These are phyloP conservation scores for Plectropomus leopardus DNA, from an alignment of 2,113 vertebrate species.

Conservation along the genomic window DNA sequence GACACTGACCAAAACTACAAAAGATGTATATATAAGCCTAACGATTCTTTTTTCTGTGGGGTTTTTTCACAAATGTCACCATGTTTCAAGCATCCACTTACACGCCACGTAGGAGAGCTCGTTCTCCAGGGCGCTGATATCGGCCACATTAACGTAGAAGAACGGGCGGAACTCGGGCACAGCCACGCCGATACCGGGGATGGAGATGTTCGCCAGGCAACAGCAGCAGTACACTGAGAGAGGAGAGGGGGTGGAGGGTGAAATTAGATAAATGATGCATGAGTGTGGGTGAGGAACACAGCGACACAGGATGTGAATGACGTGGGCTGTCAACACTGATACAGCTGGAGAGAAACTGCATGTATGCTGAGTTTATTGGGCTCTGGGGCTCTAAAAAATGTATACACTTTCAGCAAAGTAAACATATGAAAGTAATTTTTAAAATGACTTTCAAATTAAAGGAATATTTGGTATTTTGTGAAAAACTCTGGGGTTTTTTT, in stretches of 20 bases:
- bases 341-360: constrained; percentile 18
- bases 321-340: not conserved
- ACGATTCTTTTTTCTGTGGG: not conserved
- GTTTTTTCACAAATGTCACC: not conserved
- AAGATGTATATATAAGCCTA: not conserved
- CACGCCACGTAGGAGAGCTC: constrained; percentile 96
- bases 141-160: constrained; percentile 96
- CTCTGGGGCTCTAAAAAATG: not conserved
- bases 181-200: constrained; percentile 90
- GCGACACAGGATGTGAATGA: constrained; percentile 1
- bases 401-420: not conserved
- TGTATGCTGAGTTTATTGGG: not conserved
- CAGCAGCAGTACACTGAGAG: constrained; percentile 95
- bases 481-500: no score
- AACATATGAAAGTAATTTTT: not conserved
- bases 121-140: constrained; percentile 93
- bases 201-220: constrained; percentile 94
- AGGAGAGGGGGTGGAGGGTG: not conserved
- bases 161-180: constrained; percentile 96
- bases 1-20: not conserved
- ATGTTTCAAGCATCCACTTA: constrained; percentile 79
- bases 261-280: constrained; percentile 18
- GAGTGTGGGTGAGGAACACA: constrained; percentile 21
- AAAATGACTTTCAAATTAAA: not conserved
- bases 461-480: no score